Evolutionary conservation across 2,113 vertebrate species (phyloP).

Genomic region (Peromyscus maniculatus): DNA sequence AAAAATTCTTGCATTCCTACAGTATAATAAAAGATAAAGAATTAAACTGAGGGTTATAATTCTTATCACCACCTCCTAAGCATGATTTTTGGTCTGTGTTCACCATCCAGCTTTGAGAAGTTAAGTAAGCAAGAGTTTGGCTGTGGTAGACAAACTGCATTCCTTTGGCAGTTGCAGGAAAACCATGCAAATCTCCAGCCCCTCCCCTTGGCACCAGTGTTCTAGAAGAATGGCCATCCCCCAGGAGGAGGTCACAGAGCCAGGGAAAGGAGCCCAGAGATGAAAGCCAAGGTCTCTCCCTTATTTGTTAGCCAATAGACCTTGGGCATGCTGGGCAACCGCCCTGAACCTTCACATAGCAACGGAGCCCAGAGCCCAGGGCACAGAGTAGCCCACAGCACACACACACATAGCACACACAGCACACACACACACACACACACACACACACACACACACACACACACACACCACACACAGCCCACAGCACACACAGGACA

Average conservation of each 20-base stretch:
- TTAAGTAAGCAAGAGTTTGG: slow-evolving; percentile 20
- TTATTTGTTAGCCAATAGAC: neutral
- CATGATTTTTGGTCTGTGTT: neutral
- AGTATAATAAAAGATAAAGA: neutral
- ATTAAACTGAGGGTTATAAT: neutral
- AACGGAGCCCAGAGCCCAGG: rapidly evolving
- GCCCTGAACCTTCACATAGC: neutral
- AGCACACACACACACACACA: neutral
- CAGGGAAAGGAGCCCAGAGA: neutral
- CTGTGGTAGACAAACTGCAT: neutral
- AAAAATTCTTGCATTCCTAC: neutral
- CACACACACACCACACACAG: neutral
- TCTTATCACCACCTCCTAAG: neutral
- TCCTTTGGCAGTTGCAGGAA: neutral
- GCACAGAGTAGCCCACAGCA: neutral
- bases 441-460: too few species aligned
- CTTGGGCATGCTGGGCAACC: neutral
- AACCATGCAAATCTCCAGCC: neutral
- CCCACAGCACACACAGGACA: too few species aligned
- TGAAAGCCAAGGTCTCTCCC: neutral
- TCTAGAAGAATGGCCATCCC: neutral
- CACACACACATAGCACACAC: neutral
- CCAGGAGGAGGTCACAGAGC: neutral
- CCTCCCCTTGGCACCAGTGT: neutral
- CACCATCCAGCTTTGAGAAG: slow-evolving; percentile 9